Percentiles rank a stretch among this genome's conserved stretches.
Evolutionary conservation across 2,113 vertebrate genomes (phyloP).

Genomic region (Casuarius casuarius): DNA sequence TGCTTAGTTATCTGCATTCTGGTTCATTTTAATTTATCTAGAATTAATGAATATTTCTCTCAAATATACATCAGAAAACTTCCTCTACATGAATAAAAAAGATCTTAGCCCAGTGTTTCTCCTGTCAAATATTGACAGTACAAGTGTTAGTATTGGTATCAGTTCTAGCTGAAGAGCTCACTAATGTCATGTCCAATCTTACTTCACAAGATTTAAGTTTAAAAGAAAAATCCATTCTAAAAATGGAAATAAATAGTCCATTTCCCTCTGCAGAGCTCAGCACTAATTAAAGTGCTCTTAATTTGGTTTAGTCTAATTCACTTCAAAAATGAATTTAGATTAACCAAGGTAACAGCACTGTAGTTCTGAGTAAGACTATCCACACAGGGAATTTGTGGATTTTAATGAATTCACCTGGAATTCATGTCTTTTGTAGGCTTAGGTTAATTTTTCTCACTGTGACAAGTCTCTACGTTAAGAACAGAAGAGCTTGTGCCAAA

Average conservation of each 20-base stretch:
- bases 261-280: constrained; percentile 22
- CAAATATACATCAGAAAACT: background rate
- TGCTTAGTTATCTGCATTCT: background rate
- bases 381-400: background rate
- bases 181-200: background rate
- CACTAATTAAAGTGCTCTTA: constrained; percentile 26
- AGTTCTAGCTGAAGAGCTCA: background rate
- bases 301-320: constrained; percentile 22
- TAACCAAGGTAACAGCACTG: background rate
- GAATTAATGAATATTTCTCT: background rate
- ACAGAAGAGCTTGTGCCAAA: background rate
- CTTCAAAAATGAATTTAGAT: background rate
- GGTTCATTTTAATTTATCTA: background rate
- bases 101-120: background rate
- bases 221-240: background rate
- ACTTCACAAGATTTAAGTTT: background rate
- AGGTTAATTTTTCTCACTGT: background rate
- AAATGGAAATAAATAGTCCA: background rate
- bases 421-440: background rate
- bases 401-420: constrained; percentile 33
- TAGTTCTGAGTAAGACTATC: background rate
- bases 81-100: background rate
- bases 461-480: background rate
- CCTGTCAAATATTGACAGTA: background rate
- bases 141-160: background rate